Evolutionary conservation across 2,888 invertebrate genomes (phyloP), one percentile per base, ranked within the genome.

Genomic region (Netelia inedita): DNA sequence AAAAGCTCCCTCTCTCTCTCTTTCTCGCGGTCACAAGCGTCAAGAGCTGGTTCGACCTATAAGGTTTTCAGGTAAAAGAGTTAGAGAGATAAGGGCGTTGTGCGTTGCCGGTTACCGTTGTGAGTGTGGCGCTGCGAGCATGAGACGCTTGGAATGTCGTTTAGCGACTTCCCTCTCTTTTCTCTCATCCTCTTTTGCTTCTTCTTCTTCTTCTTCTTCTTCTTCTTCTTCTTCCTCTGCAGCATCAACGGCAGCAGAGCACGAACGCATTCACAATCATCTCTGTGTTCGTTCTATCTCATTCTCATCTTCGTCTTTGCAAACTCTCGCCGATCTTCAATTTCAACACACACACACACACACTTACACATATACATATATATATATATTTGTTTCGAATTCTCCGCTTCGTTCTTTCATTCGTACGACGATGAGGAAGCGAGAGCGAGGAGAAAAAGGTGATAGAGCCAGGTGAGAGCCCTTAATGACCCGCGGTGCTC

Each of bases 101-200:
- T 90, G 91, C 91, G 91, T 90, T 91, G 91, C 90, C 91, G 91
- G 93, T 93, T 93, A 93, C 93, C 93, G 93, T 92, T 93, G 92
- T 93, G 92, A 92, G 92, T 91, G 92, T 92, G 92, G 93, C 92
- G 92, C 89, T 92, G 87, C 72, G 82, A 55, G 92, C 92, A 92
- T 91, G 91, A 89, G 89, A 89, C 90, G 91, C 86, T 89, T 92
- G 93, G 93, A 93, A 93, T 93, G 93, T 89, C 91, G 93, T 91
- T 93, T 91, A 93, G 92, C 93, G 92, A 92, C 93, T 93, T 93
- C 92, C 90, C 92, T 91, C 92, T 92, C 92, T 90, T 87, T 86
- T 83, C 76, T 50, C 50, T 59, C 82, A 71, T 84, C 82, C 83
- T 83, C 80, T 55, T 72, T 43, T 71, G 28, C 69, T 78, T 46